These are phyloP conservation scores for Callorhinus ursinus DNA, from an alignment of 2,113 vertebrate species.

Conservation along the genomic window DNA sequence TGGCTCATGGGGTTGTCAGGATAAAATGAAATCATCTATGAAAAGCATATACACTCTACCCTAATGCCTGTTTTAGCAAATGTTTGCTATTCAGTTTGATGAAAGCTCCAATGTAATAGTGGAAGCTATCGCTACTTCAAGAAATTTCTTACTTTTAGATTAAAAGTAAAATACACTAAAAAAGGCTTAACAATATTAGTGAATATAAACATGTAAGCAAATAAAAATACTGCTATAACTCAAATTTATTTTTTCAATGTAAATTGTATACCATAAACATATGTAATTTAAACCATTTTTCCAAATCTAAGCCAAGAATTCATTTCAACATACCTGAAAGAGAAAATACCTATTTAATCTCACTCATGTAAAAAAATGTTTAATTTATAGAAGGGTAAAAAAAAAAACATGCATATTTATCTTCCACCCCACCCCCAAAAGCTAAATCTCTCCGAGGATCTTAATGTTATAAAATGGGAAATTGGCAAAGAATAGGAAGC, in stretches of 20 bases:
- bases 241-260: slow-evolving; percentile 29
- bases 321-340: slow-evolving; percentile 36
- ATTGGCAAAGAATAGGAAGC: not conserved
- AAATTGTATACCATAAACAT: not conserved
- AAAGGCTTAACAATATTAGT: slow-evolving; percentile 25
- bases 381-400: not conserved
- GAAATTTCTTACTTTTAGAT: slow-evolving; percentile 37
- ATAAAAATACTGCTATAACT: slow-evolving; percentile 5
- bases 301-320: slow-evolving; percentile 40
- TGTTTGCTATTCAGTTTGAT: not conserved
- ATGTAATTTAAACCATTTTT: not conserved
- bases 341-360: not conserved
- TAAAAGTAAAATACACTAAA: not conserved
- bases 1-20: not conserved
- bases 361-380: not conserved
- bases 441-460: not conserved
- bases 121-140: not conserved
- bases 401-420: slow-evolving; percentile 2
- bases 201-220: slow-evolving; percentile 29
- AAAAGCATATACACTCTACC: not conserved
- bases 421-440: not conserved
- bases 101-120: not conserved
- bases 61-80: slow-evolving; percentile 16
- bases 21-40: slow-evolving; percentile 21
- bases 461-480: slow-evolving; percentile 28